Percentiles rank a stretch among this genome's conserved stretches.
Evolutionary conservation across 2,888 invertebrate genomes (phyloP).

Genomic region (Fabriciana adippe): DNA sequence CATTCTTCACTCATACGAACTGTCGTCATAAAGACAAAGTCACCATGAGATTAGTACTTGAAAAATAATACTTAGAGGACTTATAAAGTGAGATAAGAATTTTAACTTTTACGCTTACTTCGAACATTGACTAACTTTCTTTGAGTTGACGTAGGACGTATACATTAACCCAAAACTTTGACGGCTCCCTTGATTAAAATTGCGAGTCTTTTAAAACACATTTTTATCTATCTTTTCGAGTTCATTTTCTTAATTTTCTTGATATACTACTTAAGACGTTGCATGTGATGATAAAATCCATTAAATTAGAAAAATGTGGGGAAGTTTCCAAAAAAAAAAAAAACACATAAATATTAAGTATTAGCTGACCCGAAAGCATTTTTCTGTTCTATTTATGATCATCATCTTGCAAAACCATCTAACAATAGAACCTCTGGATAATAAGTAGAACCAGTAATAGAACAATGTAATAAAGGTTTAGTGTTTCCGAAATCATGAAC

Average conservation of each 20-base stretch:
- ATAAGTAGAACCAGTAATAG: too few relatives aligned
- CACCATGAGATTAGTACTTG: not conserved
- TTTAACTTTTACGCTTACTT: constrained; percentile 38
- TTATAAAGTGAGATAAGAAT: constrained; percentile 32
- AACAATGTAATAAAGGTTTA: too few relatives aligned
- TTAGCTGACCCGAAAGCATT: too few relatives aligned
- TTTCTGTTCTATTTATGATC: too few relatives aligned
- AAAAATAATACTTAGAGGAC: constrained; percentile 5
- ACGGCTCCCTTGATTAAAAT: constrained; percentile 41
- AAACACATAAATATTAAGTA: too few relatives aligned
- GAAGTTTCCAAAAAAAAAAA: too few relatives aligned
- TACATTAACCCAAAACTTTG: constrained; percentile 44
- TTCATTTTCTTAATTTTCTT: constrained; percentile 4
- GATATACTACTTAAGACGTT: not conserved
- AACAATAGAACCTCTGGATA: too few relatives aligned
- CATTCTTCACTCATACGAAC: not conserved
- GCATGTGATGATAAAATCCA: too few relatives aligned
- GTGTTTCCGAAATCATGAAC: too few relatives aligned
- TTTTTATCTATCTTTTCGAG: constrained; percentile 18
- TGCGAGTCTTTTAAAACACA: constrained; percentile 30
- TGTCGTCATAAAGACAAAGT: not conserved
- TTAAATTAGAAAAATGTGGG: too few relatives aligned
- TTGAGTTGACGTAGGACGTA: constrained; percentile 35
- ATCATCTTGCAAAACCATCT: too few relatives aligned
- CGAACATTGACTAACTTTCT: constrained; percentile 33